Conservation (phyloP, 1,140 invertebrate species). For the Paramacrobiotus metropolitanus region DNA sequence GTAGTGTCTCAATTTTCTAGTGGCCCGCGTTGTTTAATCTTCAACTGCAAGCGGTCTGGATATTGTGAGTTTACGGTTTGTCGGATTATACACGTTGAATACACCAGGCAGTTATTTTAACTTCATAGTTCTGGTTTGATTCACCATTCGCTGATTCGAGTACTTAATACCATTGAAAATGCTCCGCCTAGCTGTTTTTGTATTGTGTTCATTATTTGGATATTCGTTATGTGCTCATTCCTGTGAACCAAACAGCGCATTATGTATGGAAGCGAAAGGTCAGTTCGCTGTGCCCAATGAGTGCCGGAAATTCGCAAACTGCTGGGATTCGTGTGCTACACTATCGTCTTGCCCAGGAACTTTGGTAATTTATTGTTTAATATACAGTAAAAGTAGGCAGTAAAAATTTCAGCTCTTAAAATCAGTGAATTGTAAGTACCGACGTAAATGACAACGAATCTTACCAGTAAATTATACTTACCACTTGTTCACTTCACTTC, state of each 20-base stretch:
- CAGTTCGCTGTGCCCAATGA: conserved; percentile 2
- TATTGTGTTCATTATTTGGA: neutral
- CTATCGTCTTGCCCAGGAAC: neutral
- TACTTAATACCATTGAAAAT: neutral
- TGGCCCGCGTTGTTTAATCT: too few relatives aligned
- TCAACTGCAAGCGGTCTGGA: too few relatives aligned
- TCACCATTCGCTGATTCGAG: neutral
- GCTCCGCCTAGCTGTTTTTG: too few relatives aligned
- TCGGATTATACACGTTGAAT: too few relatives aligned
- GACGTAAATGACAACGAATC: too few relatives aligned
- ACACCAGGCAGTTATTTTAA: neutral
- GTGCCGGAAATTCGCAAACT: conserved; percentile 2
- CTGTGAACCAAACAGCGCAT: neutral
- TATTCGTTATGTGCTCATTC: neutral
- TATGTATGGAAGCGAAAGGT: neutral
- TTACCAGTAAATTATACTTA: too few relatives aligned
- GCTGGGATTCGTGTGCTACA: neutral
- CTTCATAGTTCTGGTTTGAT: neutral
- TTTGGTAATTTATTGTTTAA: neutral
- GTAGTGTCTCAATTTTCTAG: too few relatives aligned
- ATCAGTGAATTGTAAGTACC: too few relatives aligned
- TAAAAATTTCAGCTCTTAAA: too few relatives aligned
- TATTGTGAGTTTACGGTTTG: too few relatives aligned
- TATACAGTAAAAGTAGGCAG: too few relatives aligned
- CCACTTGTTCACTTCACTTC: too few relatives aligned